A percentile compares a stretch with the other conserved stretches of the same genome.
Evolutionary conservation across 2,797 vertebrate genomes (phyloP).

Genomic region (Argentina silus): DNA sequence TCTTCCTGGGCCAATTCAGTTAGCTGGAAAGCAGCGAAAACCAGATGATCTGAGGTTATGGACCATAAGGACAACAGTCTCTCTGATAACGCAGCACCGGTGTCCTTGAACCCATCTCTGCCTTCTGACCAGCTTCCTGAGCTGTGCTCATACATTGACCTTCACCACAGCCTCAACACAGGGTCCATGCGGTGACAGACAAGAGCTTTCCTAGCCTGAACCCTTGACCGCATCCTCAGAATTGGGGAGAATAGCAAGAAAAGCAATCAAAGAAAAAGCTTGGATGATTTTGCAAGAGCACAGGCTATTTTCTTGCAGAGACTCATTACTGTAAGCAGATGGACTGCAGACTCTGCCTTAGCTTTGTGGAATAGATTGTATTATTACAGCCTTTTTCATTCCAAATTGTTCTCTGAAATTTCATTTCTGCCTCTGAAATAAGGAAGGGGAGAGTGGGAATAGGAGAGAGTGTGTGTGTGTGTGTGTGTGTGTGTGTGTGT

Average conservation of each 20-base stretch:
- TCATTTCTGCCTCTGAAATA: constrained; percentile 54
- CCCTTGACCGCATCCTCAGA: background rate
- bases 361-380: constrained; percentile 49
- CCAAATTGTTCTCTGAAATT: constrained; percentile 62
- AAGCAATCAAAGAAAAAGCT: constrained; percentile 70
- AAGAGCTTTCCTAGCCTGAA: constrained; percentile 38
- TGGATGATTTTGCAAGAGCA: constrained; percentile 33
- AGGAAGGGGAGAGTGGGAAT: constrained; percentile 1
- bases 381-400: constrained; percentile 53
- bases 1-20: constrained; percentile 58
- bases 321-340: constrained; percentile 57
- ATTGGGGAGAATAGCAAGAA: constrained; percentile 36
- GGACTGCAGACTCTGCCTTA: constrained; percentile 40
- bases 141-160: constrained; percentile 5
- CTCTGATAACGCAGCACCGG: constrained; percentile 59
- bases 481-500: no score
- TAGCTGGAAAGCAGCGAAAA: constrained; percentile 55
- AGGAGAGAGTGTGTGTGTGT: constrained; percentile 3
- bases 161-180: background rate
- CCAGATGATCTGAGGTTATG: constrained; percentile 61
- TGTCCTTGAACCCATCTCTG: constrained; percentile 50
- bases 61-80: constrained; percentile 63
- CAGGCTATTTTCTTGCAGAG: constrained; percentile 33
- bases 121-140: constrained; percentile 35
- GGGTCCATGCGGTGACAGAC: constrained; percentile 18